phyloP scores from a whole-genome alignment of 2,888 invertebrate genomes.

The Acleris cristana region DNA sequence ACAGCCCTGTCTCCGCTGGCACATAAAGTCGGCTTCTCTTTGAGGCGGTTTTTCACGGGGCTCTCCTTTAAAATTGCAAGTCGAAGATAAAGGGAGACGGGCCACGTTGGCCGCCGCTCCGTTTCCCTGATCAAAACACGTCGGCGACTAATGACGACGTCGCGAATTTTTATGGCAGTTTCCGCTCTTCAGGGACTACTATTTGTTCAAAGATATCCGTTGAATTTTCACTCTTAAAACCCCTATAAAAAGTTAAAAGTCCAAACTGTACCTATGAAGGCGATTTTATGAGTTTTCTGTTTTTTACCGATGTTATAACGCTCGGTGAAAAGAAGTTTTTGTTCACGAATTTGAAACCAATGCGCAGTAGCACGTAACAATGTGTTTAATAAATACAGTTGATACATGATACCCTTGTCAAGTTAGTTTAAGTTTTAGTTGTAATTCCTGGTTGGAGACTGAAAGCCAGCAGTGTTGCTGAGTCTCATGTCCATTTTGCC shows the following conservation, averaged over 20 bases:
- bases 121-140: conserved; percentile 76
- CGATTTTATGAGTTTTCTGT: conserved; percentile 54
- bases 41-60: conserved; percentile 54
- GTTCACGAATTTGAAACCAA: conserved; percentile 20
- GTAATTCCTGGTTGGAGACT: no score
- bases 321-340: conserved; percentile 24
- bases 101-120: conserved; percentile 48
- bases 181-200: conserved; percentile 68
- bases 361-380: conserved; percentile 14
- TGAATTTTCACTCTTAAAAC: conserved; percentile 67
- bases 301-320: conserved; percentile 41
- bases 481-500: no score
- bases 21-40: conserved; percentile 59
- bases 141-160: conserved; percentile 77
- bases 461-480: no score
- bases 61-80: conserved; percentile 62
- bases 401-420: no score
- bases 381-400: conserved; percentile 1
- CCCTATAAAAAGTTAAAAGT: conserved; percentile 67
- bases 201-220: conserved; percentile 70
- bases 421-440: no score
- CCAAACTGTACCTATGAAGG: conserved; percentile 53
- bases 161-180: conserved; percentile 77
- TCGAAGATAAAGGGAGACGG: conserved; percentile 63
- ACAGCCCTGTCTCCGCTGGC: conserved; percentile 48